A percentile compares a stretch with the other conserved stretches of the same genome.
phyloP scores from a whole-genome alignment of 2,113 vertebrate genomes.

The Neodontobutis hainanensis region DNA sequence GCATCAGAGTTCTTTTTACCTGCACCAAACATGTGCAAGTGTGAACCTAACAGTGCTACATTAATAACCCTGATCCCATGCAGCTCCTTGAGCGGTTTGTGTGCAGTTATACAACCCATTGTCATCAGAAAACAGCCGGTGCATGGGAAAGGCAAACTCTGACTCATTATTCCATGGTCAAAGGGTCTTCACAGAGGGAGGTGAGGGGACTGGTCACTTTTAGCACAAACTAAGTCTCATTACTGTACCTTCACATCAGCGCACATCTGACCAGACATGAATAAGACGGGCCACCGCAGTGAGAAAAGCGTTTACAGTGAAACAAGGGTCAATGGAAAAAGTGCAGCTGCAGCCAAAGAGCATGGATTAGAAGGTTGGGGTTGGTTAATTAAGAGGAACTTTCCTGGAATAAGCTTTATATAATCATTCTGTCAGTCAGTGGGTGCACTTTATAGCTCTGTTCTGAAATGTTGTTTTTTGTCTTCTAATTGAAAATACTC shows the following conservation, averaged over 20 bases:
- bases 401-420: neutral
- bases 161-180: conserved; percentile 39
- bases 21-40: no score
- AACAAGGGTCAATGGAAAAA: conserved; percentile 27
- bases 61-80: neutral
- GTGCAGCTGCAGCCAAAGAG: neutral
- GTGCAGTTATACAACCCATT: neutral
- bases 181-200: conserved; percentile 14
- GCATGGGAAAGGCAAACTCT: conserved; percentile 30
- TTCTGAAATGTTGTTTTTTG: no score
- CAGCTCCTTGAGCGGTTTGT: neutral
- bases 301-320: conserved; percentile 28
- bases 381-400: neutral
- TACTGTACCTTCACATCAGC: conserved; percentile 52
- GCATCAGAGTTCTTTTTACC: no score
- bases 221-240: conserved; percentile 39
- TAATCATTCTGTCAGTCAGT: neutral
- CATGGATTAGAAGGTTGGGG: neutral
- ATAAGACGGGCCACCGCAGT: conserved; percentile 9
- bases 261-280: conserved; percentile 35
- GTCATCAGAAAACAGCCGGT: conserved; percentile 21
- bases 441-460: neutral
- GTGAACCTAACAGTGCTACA: no score
- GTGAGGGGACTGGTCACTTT: neutral
- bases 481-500: no score